phyloP scores from a whole-genome alignment of 2,888 invertebrate genomes.

The Aphodius granarius region DNA sequence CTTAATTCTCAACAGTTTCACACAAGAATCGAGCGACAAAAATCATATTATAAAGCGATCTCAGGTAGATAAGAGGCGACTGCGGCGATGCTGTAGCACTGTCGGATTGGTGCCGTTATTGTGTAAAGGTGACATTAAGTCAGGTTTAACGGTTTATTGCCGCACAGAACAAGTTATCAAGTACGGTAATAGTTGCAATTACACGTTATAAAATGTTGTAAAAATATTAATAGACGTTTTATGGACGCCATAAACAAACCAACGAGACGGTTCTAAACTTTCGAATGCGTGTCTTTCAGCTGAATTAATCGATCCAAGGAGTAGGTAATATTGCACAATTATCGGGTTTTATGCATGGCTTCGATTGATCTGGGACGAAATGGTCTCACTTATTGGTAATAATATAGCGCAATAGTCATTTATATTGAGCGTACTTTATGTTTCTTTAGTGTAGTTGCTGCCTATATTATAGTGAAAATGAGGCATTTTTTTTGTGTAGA shows the following conservation, averaged over 20 bases:
- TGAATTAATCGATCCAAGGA: not conserved
- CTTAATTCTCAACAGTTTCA: not conserved
- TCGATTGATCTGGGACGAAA: not conserved
- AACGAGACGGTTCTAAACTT: constrained; percentile 2
- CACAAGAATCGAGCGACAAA: not conserved
- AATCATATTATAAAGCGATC: not conserved
- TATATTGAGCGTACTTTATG: not conserved
- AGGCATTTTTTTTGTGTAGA: no score
- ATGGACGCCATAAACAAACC: constrained; percentile 22
- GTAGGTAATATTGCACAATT: not conserved
- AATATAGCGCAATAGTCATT: not conserved
- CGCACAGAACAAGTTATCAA: constrained; percentile 26
- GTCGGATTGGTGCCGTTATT: constrained; percentile 8
- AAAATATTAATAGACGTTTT: constrained; percentile 30
- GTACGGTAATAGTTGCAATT: constrained; percentile 28
- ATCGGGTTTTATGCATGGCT: not conserved
- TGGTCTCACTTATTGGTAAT: not conserved
- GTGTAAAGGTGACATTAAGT: constrained; percentile 8
- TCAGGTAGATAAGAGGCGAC: not conserved
- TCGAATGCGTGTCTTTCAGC: constrained; percentile 1
- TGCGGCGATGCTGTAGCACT: not conserved
- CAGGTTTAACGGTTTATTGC: constrained; percentile 17
- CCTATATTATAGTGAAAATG: no score
- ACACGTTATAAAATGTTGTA: constrained; percentile 27
- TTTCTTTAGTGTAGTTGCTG: no score